phyloP scores from a whole-genome alignment of 1,140 invertebrate species.

The Saccostrea glomerata region DNA sequence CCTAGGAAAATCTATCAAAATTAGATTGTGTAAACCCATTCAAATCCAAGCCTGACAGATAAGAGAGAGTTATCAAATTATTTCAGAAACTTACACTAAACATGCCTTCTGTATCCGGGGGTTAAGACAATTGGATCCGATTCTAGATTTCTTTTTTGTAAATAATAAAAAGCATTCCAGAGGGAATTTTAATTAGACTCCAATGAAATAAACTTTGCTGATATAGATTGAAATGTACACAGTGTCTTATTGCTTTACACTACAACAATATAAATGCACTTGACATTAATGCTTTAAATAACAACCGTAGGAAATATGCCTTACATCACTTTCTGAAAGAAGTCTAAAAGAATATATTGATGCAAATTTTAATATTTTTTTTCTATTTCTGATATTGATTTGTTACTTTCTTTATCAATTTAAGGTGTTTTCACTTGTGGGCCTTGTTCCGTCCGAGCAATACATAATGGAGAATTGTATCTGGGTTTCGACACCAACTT shows the following conservation, averaged over 20 bases:
- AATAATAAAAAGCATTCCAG: neutral
- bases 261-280: too few relatives aligned
- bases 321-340: too few relatives aligned
- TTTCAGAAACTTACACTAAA: neutral
- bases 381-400: neutral
- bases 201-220: neutral
- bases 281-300: too few relatives aligned
- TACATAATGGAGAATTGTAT: conserved; percentile 90
- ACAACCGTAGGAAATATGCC: too few relatives aligned
- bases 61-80: neutral
- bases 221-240: neutral
- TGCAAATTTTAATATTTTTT: too few relatives aligned
- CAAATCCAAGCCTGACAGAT: neutral
- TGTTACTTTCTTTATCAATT: neutral
- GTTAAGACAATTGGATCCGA: neutral
- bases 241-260: neutral
- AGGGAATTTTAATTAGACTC: neutral
- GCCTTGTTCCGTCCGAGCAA: conserved; percentile 86
- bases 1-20: neutral
- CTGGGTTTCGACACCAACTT: conserved; percentile 91
- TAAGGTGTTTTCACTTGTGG: conserved; percentile 87
- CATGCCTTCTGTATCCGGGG: too few relatives aligned
- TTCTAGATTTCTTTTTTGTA: neutral
- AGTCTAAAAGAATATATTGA: too few relatives aligned
- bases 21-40: neutral